Base-by-base conservation (phyloP, 1,140 invertebrate genomes). In the Heterodera carotae region DNA sequence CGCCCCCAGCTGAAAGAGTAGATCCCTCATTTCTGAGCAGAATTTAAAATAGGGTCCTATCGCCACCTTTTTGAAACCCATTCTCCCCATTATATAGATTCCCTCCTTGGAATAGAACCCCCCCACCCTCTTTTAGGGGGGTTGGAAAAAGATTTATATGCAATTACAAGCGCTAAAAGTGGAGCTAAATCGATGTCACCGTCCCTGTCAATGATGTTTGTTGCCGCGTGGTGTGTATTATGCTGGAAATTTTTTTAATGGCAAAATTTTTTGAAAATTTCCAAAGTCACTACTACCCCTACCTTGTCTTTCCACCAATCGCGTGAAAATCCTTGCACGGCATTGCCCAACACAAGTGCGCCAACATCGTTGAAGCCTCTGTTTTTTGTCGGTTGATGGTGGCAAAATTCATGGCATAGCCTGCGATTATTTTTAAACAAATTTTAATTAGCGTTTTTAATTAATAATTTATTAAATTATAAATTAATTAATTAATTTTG, bases 261-360 rank as follows among this genome's bases (percentile, higher is more conserved):
- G n/a, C n/a, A 29, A 27, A 33, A 34, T 73, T 73, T 31, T 56
- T 27, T 31, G 29, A 62, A 56, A 22, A 56, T 5, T 31, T 43
- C 64, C 27, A n/a, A 59, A 15, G 8, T 62, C 6, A 53, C n/a
- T n/a, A n/a, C n/a, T n/a, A 22, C 29, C n/a, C n/a, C 25, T 60
- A 62, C 72, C 56, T 86, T 86, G 62, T 88, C 82, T 69, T 86
- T 86, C 85, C 85, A 86, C 85, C 85, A 86, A 76, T 86, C 85
- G 22, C 84, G 78, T 7, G 85, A 86, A 59, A 86, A 88, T 70
- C 86, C 86, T 73, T 86, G 85, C 4, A 71, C 56, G 22, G 88
- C 76, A 66, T 87, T 87, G 29, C 85, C 86, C 6, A 87, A 75
- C 62, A 87, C 76, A 10, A 87, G 31, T 12, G 85, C 68, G 1